phyloP scores from a whole-genome alignment of 2,888 invertebrate genomes.

The Cephus rjabovi region DNA sequence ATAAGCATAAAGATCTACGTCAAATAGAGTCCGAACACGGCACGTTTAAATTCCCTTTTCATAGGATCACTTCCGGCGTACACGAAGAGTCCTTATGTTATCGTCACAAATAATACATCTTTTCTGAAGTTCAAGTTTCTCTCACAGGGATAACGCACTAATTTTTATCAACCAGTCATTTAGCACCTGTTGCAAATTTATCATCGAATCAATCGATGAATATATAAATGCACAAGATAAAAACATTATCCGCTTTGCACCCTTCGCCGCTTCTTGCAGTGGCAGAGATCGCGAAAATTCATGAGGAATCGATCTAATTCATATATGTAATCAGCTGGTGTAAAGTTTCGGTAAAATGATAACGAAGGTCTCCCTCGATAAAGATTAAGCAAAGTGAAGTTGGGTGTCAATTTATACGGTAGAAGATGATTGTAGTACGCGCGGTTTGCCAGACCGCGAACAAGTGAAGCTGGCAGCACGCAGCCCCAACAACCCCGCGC shows the following conservation, averaged over 20 bases:
- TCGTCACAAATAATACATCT: background rate
- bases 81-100: background rate
- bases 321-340: too few relatives aligned
- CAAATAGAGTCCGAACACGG: background rate
- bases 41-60: background rate
- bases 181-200: background rate
- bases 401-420: background rate
- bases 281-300: background rate
- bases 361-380: background rate
- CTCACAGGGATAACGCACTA: background rate
- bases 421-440: constrained; percentile 8
- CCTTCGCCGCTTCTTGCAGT: background rate
- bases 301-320: background rate
- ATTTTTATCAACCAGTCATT: background rate
- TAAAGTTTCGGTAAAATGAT: background rate
- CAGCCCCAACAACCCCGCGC: constrained; percentile 36
- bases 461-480: constrained; percentile 40
- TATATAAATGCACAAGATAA: background rate
- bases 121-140: background rate
- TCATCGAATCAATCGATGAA: background rate
- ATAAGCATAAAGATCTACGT: background rate
- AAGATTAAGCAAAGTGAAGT: background rate
- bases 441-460: constrained; percentile 41
- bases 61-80: background rate
- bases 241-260: background rate